Evolutionary conservation across 2,797 vertebrate species (phyloP).

Genomic region (Danio kyathit): DNA sequence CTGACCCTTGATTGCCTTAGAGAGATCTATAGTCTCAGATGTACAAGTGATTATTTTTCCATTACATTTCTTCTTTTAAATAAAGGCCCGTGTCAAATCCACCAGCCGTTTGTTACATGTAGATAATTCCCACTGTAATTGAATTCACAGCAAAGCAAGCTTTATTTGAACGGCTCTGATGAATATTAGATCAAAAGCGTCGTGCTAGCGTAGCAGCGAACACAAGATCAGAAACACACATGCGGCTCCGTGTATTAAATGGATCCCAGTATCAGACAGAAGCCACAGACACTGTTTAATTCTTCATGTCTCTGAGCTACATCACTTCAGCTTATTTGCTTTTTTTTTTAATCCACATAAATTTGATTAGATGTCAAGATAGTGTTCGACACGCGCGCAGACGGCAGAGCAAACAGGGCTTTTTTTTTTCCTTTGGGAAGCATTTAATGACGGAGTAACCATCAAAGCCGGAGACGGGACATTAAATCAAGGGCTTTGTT

Average conservation of each 20-base stretch:
- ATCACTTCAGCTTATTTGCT: conserved; percentile 3
- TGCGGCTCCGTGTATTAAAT: conserved; percentile 12
- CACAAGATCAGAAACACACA: conserved; percentile 35
- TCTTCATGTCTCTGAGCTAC: conserved; percentile 13
- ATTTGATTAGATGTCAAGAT: conserved; percentile 26
- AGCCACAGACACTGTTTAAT: background rate
- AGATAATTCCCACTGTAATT: conserved; percentile 18
- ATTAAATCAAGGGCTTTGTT: conserved; percentile 24
- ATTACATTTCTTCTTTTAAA: background rate
- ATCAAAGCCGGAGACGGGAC: conserved; percentile 7
- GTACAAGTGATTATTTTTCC: background rate
- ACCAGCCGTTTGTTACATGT: background rate
- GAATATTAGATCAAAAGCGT: conserved; percentile 51
- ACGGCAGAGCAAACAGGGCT: conserved; percentile 2
- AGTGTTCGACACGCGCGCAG: background rate
- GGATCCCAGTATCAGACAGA: conserved; percentile 17
- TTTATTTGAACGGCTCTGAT: conserved; percentile 16
- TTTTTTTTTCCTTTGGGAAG: background rate
- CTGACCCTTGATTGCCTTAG: background rate
- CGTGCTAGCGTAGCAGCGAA: conserved; percentile 7
- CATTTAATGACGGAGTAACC: conserved; percentile 18
- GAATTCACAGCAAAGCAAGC: conserved; percentile 34
- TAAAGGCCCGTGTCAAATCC: background rate
- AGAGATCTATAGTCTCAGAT: background rate
- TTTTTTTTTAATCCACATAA: background rate